These are phyloP conservation scores for Andrena minutula DNA, from an alignment of 2,888 invertebrate species.

Conservation along the genomic window DNA sequence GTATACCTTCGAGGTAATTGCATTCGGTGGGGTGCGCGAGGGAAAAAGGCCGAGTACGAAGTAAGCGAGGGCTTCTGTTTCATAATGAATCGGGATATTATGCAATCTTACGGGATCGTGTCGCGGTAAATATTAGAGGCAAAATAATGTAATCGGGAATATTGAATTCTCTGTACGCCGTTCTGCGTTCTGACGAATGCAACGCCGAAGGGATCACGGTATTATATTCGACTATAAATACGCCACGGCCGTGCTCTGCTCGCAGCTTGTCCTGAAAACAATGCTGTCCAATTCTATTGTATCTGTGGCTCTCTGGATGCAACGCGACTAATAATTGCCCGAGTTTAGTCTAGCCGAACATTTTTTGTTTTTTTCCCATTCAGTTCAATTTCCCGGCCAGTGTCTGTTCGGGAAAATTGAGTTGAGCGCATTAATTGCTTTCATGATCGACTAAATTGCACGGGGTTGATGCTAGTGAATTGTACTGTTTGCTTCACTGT, in stretches of 20 bases:
- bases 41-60: neutral
- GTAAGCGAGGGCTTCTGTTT: neutral
- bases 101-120: constrained; percentile 40
- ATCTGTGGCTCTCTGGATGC: constrained; percentile 13
- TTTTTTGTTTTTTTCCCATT: neutral
- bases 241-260: constrained; percentile 41
- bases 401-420: constrained; percentile 15
- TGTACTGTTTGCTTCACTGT: constrained; percentile 15
- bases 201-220: constrained; percentile 16
- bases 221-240: constrained; percentile 47
- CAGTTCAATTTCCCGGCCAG: constrained; percentile 24
- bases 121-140: constrained; percentile 53
- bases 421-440: constrained; percentile 50
- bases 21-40: constrained; percentile 29
- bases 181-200: constrained; percentile 4
- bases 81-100: constrained; percentile 49
- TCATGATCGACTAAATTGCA: constrained; percentile 50
- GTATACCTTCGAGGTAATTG: constrained; percentile 43
- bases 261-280: constrained; percentile 63
- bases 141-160: constrained; percentile 54
- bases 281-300: constrained; percentile 54
- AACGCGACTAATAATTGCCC: constrained; percentile 55
- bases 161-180: constrained; percentile 36
- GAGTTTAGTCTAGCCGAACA: constrained; percentile 48
- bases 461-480: constrained; percentile 23